A percentile compares a stretch with the other conserved stretches of the same genome.
Conservation (phyloP, 2,888 invertebrate genomes). For the Amblyteles armatorius region DNA sequence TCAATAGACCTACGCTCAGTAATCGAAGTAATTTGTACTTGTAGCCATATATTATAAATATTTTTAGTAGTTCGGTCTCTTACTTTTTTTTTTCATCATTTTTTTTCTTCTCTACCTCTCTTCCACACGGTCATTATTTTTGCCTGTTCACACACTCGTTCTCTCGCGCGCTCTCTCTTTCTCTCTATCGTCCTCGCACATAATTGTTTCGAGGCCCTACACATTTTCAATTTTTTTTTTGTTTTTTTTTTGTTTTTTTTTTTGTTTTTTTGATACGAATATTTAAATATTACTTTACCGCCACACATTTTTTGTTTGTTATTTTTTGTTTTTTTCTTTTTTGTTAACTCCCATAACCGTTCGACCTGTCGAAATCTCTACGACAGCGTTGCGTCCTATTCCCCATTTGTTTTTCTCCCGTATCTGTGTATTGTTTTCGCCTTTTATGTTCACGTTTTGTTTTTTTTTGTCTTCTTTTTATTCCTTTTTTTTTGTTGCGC, state of each 20-base stretch:
- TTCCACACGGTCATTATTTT: slow-evolving; percentile 70
- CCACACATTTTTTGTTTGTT: slow-evolving; percentile 71
- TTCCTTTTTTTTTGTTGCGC: slow-evolving; percentile 77
- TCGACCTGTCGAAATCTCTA: slow-evolving; percentile 82
- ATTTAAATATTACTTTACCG: slow-evolving; percentile 82
- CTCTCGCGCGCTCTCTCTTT: slow-evolving; percentile 61
- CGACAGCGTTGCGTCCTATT: slow-evolving; percentile 78
- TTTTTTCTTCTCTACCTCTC: slow-evolving; percentile 72
- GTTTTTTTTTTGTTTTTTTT: slow-evolving; percentile 66
- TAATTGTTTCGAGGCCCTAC: slow-evolving; percentile 82
- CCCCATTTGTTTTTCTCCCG: slow-evolving; percentile 68
- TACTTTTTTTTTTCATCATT: slow-evolving; percentile 74
- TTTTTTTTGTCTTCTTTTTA: slow-evolving; percentile 66
- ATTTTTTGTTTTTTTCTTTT: slow-evolving; percentile 45
- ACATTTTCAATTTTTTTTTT: slow-evolving; percentile 76
- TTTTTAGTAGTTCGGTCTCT: slow-evolving; percentile 83
- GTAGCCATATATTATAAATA: slow-evolving; percentile 85
- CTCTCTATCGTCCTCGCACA: slow-evolving; percentile 67
- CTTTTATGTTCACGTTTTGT: slow-evolving; percentile 66
- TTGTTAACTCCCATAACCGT: slow-evolving; percentile 75
- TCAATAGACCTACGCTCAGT: slow-evolving; percentile 85
- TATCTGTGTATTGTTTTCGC: slow-evolving; percentile 69
- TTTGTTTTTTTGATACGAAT: slow-evolving; percentile 83
- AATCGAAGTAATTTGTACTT: slow-evolving; percentile 85
- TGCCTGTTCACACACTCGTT: slow-evolving; percentile 66